Conservation (phyloP, 2,113 vertebrate species). For the Chaenocephalus aceratus region DNA sequence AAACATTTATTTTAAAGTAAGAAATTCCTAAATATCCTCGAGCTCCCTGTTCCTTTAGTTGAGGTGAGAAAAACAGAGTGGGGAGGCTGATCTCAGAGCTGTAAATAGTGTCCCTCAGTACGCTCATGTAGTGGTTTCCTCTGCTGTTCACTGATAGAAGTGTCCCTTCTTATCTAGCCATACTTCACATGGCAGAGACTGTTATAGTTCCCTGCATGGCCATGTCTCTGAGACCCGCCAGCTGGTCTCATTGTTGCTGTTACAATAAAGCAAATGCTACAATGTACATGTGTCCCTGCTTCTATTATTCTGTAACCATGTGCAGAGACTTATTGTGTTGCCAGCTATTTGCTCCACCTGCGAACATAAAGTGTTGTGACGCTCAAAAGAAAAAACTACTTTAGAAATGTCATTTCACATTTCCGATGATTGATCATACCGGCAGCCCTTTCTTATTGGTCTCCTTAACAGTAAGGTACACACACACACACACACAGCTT, state of each 20-base stretch:
- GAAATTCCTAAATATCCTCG: not conserved
- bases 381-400: too few species aligned
- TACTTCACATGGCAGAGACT: not conserved
- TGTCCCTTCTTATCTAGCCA: not conserved
- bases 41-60: not conserved
- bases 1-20: not conserved
- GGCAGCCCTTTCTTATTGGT: too few species aligned
- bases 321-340: too few species aligned
- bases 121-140: not conserved
- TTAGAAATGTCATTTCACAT: too few species aligned
- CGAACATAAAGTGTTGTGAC: too few species aligned
- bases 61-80: not conserved
- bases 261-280: slow-evolving; percentile 31
- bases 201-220: not conserved
- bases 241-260: slow-evolving; percentile 13
- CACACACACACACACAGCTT: too few species aligned
- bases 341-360: too few species aligned
- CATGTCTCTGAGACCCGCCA: not conserved
- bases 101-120: not conserved
- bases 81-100: not conserved
- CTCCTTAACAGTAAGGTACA: too few species aligned
- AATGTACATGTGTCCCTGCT: not conserved
- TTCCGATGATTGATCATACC: too few species aligned
- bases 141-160: not conserved
- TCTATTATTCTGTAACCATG: not conserved